Conservation (phyloP, 2,113 vertebrate genomes). For the Pseudopipra pipra region DNA sequence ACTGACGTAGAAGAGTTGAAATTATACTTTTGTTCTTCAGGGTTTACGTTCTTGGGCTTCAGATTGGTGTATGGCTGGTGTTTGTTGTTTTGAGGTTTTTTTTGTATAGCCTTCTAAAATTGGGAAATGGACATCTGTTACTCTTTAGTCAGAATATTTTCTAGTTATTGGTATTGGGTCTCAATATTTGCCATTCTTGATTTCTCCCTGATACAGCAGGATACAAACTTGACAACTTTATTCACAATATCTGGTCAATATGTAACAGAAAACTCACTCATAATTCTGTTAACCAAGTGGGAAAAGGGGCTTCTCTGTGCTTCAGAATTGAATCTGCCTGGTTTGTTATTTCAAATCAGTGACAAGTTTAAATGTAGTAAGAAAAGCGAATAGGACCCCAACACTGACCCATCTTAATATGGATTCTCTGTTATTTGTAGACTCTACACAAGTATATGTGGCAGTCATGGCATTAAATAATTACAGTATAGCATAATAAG, state of each 20-base stretch:
- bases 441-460: background rate
- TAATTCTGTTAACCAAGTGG: background rate
- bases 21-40: background rate
- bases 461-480: background rate
- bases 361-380: background rate
- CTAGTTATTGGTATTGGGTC: background rate
- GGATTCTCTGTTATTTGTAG: background rate
- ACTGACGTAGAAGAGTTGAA: background rate
- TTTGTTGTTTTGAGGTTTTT: background rate
- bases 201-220: background rate
- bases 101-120: background rate
- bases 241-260: background rate
- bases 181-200: background rate
- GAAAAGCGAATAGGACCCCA: background rate
- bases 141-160: background rate
- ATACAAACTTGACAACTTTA: background rate
- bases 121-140: background rate
- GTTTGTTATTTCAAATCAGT: background rate
- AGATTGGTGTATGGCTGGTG: background rate
- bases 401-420: accelerated
- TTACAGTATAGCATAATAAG: background rate
- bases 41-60: accelerated
- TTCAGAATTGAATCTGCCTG: background rate
- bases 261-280: background rate
- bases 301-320: background rate